phyloP scores from a whole-genome alignment of 2,888 invertebrate species.

The Gandaritis pyraliata region DNA sequence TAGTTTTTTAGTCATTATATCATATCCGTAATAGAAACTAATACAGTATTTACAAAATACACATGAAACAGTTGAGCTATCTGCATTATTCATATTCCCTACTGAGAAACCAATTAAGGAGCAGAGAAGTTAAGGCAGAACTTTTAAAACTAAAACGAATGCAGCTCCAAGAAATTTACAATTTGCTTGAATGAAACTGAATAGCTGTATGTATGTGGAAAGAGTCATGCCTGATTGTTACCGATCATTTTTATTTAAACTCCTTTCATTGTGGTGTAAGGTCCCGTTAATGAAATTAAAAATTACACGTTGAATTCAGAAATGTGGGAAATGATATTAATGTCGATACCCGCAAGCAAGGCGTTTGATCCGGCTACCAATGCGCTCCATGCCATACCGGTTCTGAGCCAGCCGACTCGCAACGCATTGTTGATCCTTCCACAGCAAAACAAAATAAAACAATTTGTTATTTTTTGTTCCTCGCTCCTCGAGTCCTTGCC shows the following conservation, averaged over 20 bases:
- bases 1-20: no score
- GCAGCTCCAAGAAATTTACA: not conserved
- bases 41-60: no score
- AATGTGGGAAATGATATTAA: slow-evolving; percentile 56
- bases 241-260: slow-evolving; percentile 14
- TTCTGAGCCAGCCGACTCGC: slow-evolving; percentile 70
- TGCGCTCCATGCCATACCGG: slow-evolving; percentile 66
- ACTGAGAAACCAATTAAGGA: not conserved
- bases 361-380: slow-evolving; percentile 66
- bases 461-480: slow-evolving; percentile 69
- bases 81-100: not conserved
- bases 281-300: slow-evolving; percentile 34
- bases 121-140: slow-evolving; percentile 2
- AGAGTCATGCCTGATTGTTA: slow-evolving; percentile 22
- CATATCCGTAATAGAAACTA: no score
- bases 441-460: slow-evolving; percentile 78
- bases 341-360: slow-evolving; percentile 67
- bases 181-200: not conserved
- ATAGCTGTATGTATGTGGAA: slow-evolving; percentile 11
- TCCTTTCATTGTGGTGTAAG: slow-evolving; percentile 21
- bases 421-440: slow-evolving; percentile 75
- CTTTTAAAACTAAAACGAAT: slow-evolving; percentile 12
- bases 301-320: slow-evolving; percentile 34
- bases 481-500: slow-evolving; percentile 49
- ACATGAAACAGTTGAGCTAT: no score